A percentile compares a stretch with the other conserved stretches of the same genome.
phyloP scores from a whole-genome alignment of 2,888 invertebrate species.

The Phasia obesa region DNA sequence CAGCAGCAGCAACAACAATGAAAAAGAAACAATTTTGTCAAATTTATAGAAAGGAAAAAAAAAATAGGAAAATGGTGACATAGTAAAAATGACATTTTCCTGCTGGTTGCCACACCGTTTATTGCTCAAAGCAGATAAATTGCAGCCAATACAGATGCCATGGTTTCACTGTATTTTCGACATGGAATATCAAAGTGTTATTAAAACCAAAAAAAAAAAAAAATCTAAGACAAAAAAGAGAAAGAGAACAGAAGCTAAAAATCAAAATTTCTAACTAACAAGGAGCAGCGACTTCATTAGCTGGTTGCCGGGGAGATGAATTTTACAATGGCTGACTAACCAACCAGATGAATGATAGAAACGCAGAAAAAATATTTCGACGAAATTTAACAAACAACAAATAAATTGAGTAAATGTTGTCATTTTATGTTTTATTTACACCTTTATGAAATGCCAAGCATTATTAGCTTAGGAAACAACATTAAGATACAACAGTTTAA shows the following conservation, averaged over 20 bases:
- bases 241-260: conserved; percentile 54
- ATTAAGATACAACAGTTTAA: neutral
- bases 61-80: conserved; percentile 10
- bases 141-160: conserved; percentile 63
- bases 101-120: conserved; percentile 1
- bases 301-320: conserved; percentile 16
- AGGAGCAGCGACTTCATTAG: conserved; percentile 61
- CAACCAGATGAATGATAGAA: neutral
- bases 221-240: neutral
- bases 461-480: conserved; percentile 66
- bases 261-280: conserved; percentile 62
- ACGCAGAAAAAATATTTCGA: neutral
- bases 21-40: neutral
- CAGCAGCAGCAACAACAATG: conserved; percentile 14
- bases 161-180: conserved; percentile 28
- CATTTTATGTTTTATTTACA: conserved; percentile 20
- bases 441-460: neutral
- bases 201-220: conserved; percentile 18
- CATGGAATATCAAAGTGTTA: conserved; percentile 67
- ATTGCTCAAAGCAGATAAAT: conserved; percentile 57
- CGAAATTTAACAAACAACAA: conserved; percentile 43
- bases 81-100: conserved; percentile 36
- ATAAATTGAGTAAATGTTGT: conserved; percentile 17
- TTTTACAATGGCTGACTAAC: conserved; percentile 7
- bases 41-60: conserved; percentile 5